phyloP scores from a whole-genome alignment of 2,797 vertebrate genomes.

The Chelmon rostratus region DNA sequence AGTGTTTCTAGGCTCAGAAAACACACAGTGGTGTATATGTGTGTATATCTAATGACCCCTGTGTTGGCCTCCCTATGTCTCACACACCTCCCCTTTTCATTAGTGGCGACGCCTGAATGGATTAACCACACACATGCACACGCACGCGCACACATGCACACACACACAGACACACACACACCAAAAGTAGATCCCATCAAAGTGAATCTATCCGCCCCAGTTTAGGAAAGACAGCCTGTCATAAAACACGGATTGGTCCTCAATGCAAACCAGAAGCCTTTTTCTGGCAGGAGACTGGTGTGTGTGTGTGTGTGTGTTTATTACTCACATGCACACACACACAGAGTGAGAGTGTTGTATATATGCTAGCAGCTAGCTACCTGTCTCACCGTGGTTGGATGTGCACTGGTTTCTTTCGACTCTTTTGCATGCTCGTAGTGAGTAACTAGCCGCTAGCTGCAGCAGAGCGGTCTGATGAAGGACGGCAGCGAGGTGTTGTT shows the following conservation, averaged over 20 bases:
- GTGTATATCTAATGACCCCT: constrained; percentile 60
- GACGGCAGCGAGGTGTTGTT: too few relatives aligned
- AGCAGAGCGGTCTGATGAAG: too few relatives aligned
- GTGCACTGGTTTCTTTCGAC: too few relatives aligned
- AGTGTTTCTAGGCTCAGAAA: constrained; percentile 8
- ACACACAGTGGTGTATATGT: constrained; percentile 9
- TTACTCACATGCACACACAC: too few relatives aligned
- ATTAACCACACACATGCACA: constrained; percentile 57
- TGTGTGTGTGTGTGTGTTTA: background rate
- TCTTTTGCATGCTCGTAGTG: too few relatives aligned
- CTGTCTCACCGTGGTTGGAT: too few relatives aligned
- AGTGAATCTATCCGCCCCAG: constrained; percentile 52
- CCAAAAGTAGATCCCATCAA: constrained; percentile 64
- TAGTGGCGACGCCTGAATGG: constrained; percentile 73
- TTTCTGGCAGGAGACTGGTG: constrained; percentile 40
- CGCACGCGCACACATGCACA: constrained; percentile 4
- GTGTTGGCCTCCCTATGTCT: constrained; percentile 62
- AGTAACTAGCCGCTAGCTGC: too few relatives aligned
- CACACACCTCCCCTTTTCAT: constrained; percentile 73
- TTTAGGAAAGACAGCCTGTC: constrained; percentile 75
- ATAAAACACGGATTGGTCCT: constrained; percentile 74
- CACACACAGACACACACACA: constrained; percentile 24
- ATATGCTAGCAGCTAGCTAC: too few relatives aligned
- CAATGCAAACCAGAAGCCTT: constrained; percentile 71
- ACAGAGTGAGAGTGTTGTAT: too few relatives aligned